Conservation (phyloP, 2,113 vertebrate species). For the Pao palembangensis region DNA sequence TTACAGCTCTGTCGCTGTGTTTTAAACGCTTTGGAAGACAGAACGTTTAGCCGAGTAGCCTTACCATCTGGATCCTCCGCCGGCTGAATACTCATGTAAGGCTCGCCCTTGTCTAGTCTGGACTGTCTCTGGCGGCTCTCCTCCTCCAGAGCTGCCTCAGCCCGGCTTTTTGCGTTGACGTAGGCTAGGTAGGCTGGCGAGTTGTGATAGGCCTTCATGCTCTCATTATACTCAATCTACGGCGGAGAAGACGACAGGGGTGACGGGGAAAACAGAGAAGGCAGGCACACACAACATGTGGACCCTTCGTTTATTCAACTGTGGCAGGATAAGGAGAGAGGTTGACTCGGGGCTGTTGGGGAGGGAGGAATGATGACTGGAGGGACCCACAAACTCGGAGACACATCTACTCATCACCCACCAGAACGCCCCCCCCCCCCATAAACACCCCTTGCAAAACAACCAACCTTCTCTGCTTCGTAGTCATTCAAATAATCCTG, state of each 20-base stretch:
- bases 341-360: conserved; percentile 37
- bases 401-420: conserved; percentile 55
- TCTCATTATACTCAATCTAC: conserved; percentile 99
- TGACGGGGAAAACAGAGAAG: conserved; percentile 48
- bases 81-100: conserved; percentile 97
- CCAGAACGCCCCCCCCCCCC: conserved; percentile 36
- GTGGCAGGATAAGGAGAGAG: conserved; percentile 31
- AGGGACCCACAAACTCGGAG: conserved; percentile 60
- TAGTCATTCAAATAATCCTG: conserved; percentile 99
- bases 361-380: conserved; percentile 56
- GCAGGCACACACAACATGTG: conserved; percentile 31
- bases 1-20: conserved; percentile 44
- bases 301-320: conserved; percentile 34
- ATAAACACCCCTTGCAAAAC: conserved; percentile 56
- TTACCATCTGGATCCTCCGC: conserved; percentile 97
- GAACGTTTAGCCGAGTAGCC: conserved; percentile 35
- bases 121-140: conserved; percentile 97
- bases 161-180: conserved; percentile 95
- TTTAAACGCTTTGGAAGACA: conserved; percentile 42
- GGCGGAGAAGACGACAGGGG: conserved; percentile 54
- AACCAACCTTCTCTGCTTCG: conserved; percentile 99
- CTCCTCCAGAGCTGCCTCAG: conserved; percentile 93
- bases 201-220: conserved; percentile 99
- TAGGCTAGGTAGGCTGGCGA: conserved; percentile 98
- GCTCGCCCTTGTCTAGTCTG: conserved; percentile 95